These are phyloP conservation scores for Himalopsyche phryganea DNA, from an alignment of 1,140 invertebrate species.

Conservation along the genomic window DNA sequence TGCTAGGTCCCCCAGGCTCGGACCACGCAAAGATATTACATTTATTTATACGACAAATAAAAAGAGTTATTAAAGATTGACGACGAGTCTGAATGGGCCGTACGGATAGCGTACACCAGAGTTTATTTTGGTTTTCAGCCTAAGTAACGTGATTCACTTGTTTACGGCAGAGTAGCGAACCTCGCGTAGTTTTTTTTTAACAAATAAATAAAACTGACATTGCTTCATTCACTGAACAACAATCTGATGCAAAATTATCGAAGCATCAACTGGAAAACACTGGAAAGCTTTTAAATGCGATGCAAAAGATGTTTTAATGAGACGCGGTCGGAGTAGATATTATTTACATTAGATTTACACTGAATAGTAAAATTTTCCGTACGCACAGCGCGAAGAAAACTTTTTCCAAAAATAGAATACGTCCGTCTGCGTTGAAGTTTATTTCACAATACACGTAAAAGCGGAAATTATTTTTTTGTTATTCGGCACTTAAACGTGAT, in stretches of 20 bases:
- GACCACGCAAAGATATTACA: background rate
- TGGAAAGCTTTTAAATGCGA: too few species aligned
- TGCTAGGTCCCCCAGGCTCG: background rate
- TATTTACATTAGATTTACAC: too few species aligned
- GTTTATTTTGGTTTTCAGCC: constrained; percentile 26
- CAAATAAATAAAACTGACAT: background rate
- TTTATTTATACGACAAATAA: constrained; percentile 2
- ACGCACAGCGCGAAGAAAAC: too few species aligned
- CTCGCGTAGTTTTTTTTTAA: background rate
- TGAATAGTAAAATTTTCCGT: too few species aligned
- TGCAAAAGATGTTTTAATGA: background rate
- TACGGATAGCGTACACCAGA: background rate
- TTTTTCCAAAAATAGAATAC: too few species aligned
- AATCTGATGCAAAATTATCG: too few species aligned
- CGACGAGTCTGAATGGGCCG: background rate
- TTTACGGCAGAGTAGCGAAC: constrained; percentile 4
- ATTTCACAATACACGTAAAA: too few species aligned
- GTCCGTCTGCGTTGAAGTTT: too few species aligned
- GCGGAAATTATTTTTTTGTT: too few species aligned
- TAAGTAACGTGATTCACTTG: constrained; percentile 23
- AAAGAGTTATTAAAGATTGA: constrained; percentile 1
- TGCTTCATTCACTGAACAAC: background rate
- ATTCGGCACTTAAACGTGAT: too few species aligned
- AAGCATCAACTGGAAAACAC: too few species aligned
- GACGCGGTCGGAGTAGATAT: background rate